Evolutionary conservation across 2,888 invertebrate genomes (phyloP).

Genomic region (Amphipoea lucens): DNA sequence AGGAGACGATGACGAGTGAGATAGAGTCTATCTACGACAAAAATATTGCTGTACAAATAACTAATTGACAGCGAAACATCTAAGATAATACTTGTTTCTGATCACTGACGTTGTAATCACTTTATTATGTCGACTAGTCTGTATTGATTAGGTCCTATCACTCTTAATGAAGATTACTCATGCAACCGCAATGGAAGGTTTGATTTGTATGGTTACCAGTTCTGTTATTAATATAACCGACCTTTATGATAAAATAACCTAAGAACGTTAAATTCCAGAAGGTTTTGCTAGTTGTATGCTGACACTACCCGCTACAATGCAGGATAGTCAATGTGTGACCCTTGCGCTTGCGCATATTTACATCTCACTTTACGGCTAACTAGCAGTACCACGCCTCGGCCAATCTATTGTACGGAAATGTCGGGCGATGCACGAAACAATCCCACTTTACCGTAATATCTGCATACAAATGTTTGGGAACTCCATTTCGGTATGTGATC

Average conservation of each 20-base stretch:
- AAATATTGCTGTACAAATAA: slow-evolving; percentile 57
- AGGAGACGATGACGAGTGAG: too few relatives aligned
- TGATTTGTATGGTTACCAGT: slow-evolving; percentile 2
- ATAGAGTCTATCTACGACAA: slow-evolving; percentile 51
- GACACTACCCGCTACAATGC: slow-evolving; percentile 59
- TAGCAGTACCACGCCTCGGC: slow-evolving; percentile 77
- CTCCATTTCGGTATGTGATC: slow-evolving; percentile 74
- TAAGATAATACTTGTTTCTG: slow-evolving; percentile 60
- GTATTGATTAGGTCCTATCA: slow-evolving; percentile 55
- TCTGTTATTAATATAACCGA: slow-evolving; percentile 2
- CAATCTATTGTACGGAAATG: slow-evolving; percentile 88
- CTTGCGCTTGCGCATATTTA: slow-evolving; percentile 79
- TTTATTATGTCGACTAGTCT: slow-evolving; percentile 57
- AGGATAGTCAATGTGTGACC: slow-evolving; percentile 62
- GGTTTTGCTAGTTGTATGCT: slow-evolving; percentile 31
- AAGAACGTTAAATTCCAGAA: slow-evolving; percentile 19
- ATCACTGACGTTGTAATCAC: slow-evolving; percentile 59
- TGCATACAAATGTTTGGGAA: slow-evolving; percentile 86
- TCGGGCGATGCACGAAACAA: slow-evolving; percentile 85
- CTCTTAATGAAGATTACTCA: slow-evolving; percentile 28
- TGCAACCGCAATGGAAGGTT: slow-evolving; percentile 1
- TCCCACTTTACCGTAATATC: slow-evolving; percentile 85
- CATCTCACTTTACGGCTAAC: slow-evolving; percentile 81
- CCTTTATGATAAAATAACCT: not conserved
- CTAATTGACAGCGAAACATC: slow-evolving; percentile 64